A percentile compares a stretch with the other conserved stretches of the same genome.
Conservation (phyloP, 2,888 invertebrate species). For the Thymelicus lineola region DNA sequence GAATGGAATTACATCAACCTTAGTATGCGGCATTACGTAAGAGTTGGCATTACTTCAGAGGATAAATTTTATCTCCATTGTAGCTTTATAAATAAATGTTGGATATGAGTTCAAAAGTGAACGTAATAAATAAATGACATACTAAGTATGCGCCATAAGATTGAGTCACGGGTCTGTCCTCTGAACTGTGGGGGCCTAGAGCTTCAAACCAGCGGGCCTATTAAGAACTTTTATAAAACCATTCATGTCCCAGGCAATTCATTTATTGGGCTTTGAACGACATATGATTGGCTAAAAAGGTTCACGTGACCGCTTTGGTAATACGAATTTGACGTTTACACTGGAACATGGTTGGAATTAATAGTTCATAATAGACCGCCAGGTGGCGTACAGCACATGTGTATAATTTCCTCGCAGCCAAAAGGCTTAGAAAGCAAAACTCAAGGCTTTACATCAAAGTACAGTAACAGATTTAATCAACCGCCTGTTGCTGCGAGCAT, state of each 20-base stretch:
- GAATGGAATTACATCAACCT: slow-evolving; percentile 8
- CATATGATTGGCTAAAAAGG: no score
- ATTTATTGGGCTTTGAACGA: no score
- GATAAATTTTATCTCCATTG: slow-evolving; percentile 1
- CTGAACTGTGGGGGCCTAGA: no score
- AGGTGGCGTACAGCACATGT: no score
- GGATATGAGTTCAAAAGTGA: not conserved
- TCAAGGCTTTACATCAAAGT: slow-evolving; percentile 24
- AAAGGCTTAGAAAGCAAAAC: slow-evolving; percentile 15
- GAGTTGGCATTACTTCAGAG: slow-evolving; percentile 25
- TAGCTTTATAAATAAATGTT: not conserved
- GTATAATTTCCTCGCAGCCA: not conserved
- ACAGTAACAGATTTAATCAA: slow-evolving; percentile 50
- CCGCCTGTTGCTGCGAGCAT: slow-evolving; percentile 54
- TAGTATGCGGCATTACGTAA: not conserved
- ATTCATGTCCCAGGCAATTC: no score
- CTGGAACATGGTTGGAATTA: no score
- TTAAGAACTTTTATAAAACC: no score
- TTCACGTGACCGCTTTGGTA: no score
- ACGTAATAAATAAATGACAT: not conserved
- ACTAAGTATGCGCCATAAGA: not conserved
- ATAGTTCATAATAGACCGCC: no score
- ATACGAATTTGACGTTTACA: no score
- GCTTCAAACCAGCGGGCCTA: no score
- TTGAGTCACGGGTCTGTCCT: no score